phyloP scores from a whole-genome alignment of 2,797 vertebrate genomes.

The Zenarchopterus dispar region DNA sequence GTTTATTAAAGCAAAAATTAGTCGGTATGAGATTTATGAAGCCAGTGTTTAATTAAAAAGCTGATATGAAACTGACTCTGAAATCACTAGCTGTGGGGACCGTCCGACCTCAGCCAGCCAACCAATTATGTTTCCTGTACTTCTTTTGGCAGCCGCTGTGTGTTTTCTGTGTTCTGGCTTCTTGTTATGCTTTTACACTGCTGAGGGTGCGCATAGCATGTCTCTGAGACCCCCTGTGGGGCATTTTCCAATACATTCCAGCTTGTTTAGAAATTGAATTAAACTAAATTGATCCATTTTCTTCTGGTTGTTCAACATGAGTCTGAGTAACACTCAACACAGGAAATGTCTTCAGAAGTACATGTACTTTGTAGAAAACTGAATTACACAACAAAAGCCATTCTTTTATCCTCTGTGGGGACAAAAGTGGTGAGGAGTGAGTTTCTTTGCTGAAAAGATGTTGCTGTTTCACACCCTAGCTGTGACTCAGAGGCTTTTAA shows the following conservation, averaged over 20 bases:
- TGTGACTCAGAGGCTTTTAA: too few relatives aligned
- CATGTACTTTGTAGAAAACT: too few relatives aligned
- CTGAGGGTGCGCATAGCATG: background rate
- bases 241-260: background rate
- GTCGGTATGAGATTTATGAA: slow-evolving; percentile 3
- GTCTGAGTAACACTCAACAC: background rate
- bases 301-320: background rate
- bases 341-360: background rate
- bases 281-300: background rate
- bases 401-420: too few relatives aligned
- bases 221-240: slow-evolving; percentile 17
- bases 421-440: too few relatives aligned
- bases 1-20: slow-evolving; percentile 33
- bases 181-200: too few relatives aligned
- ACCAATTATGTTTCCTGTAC: slow-evolving; percentile 16
- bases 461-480: too few relatives aligned
- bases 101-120: slow-evolving; percentile 2
- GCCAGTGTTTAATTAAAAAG: slow-evolving; percentile 5
- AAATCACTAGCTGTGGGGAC: slow-evolving; percentile 8
- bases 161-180: slow-evolving; percentile 9
- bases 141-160: slow-evolving; percentile 15
- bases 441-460: too few relatives aligned
- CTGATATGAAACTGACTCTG: slow-evolving; percentile 10
- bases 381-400: too few relatives aligned
- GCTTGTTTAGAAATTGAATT: slow-evolving; percentile 1